Base-by-base conservation (phyloP, 2,113 vertebrate genomes). In the Pachyramphus minor region DNA sequence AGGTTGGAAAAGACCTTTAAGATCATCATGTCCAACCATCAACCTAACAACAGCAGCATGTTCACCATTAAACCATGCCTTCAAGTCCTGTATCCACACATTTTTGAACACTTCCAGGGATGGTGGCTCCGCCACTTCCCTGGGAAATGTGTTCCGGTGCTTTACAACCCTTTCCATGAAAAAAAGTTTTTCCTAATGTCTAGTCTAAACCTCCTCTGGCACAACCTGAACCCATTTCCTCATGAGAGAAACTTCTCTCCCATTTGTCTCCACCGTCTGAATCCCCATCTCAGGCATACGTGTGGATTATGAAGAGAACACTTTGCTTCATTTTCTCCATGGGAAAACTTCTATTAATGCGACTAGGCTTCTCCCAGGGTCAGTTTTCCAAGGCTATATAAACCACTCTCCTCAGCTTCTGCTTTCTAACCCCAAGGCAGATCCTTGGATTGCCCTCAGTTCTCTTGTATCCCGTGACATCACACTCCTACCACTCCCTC, bases 401-500 rank as follows among this genome's bases (percentile, higher is more conserved):
- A 47, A 14, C 33, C 22, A n/a, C 9, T 3, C 7, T 58, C 14
- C 27, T 58, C 18, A 68, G 49, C 7, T 39, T 44, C 64, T 82
- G 49, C 44, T 85, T 82, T 44, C 30, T 67, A 45, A 84, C 6
- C 11, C 15, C 23, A 44, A 77, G 31, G 14, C 0, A 1, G 20
- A 30, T 22, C 15, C 33, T 76, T 63, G 42, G 24, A 33, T 69
- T 85, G 39, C 44, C 11, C 28, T 68, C 27, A 81, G 16, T 15
- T 68, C n/a, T 24, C 30, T 64, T 7, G 7, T 89, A 49, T 59
- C 16, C 37, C 41, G n/a, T 1, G 3, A 35, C 12, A 31, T 53
- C n/a, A 39, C 39, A 12, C 13, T 77, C 9, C 20, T 44, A 56
- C 23, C 0, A 0, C 37, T 62, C 14, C 53, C 45, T 50, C 30